Percentiles rank a stretch among this genome's conserved stretches.
phyloP scores from a whole-genome alignment of 2,888 invertebrate species.

The Dendrolimus pini region DNA sequence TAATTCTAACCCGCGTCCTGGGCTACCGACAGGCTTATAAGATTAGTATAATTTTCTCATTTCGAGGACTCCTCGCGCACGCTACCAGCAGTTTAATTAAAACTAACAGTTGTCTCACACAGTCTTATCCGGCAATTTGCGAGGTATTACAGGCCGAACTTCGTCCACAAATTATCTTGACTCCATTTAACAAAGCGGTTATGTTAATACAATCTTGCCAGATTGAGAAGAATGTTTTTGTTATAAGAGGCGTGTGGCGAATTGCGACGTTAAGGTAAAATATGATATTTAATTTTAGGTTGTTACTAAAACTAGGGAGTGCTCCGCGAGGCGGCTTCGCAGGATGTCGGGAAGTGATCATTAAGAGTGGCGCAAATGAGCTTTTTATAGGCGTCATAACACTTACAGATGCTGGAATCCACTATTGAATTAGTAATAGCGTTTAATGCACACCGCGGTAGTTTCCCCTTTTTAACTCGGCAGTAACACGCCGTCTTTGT shows the following conservation, averaged over 20 bases:
- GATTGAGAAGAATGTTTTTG: conserved; percentile 68
- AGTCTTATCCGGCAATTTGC: conserved; percentile 76
- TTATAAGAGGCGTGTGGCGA: conserved; percentile 50
- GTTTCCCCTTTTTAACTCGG: background rate
- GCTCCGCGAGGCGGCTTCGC: conserved; percentile 28
- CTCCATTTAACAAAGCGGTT: conserved; percentile 73
- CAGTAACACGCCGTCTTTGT: conserved; percentile 19
- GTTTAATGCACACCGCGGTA: conserved; percentile 28
- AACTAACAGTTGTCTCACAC: conserved; percentile 77
- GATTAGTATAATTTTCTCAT: conserved; percentile 76
- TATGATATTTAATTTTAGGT: conserved; percentile 52
- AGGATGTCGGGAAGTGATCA: conserved; percentile 41
- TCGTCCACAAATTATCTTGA: conserved; percentile 74
- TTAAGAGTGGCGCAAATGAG: conserved; percentile 53
- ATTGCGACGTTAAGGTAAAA: conserved; percentile 59
- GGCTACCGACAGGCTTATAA: conserved; percentile 68
- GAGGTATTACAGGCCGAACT: conserved; percentile 74
- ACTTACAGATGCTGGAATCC: conserved; percentile 53
- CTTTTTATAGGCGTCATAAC: conserved; percentile 58
- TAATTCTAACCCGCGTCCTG: conserved; percentile 59
- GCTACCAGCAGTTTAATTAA: conserved; percentile 75
- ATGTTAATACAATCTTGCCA: conserved; percentile 69
- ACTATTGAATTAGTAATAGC: conserved; percentile 63
- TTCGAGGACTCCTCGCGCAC: conserved; percentile 65
- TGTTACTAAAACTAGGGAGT: conserved; percentile 36